Conservation (phyloP, 2,113 vertebrate genomes). For the Neodontobutis hainanensis region DNA sequence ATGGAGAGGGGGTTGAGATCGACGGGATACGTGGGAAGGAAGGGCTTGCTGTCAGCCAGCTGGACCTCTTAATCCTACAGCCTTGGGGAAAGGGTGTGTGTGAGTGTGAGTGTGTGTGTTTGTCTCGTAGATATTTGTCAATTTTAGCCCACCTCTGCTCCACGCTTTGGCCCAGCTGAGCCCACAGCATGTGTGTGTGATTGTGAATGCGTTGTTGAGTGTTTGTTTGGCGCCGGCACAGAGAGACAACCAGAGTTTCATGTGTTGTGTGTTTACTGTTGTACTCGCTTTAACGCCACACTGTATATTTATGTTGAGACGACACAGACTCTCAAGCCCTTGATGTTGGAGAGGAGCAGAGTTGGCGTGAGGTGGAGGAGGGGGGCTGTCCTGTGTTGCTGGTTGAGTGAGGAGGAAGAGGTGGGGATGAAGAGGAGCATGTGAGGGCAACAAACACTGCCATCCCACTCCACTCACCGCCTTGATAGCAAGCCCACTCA, state of each 20-base stretch:
- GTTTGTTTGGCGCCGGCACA: constrained; percentile 38
- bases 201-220: constrained; percentile 33
- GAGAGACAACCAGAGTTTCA: constrained; percentile 55
- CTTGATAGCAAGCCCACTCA: constrained; percentile 14
- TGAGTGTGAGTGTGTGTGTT: constrained; percentile 55
- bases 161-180: constrained; percentile 74
- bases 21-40: constrained; percentile 80
- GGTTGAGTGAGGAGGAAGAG: constrained; percentile 14
- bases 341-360: constrained; percentile 59
- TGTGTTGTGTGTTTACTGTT: constrained; percentile 65
- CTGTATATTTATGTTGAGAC: constrained; percentile 70
- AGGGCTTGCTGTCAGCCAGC: constrained; percentile 83
- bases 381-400: constrained; percentile 23
- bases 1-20: constrained; percentile 51
- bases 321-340: constrained; percentile 58
- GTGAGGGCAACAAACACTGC: constrained; percentile 50
- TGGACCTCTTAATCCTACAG: constrained; percentile 85
- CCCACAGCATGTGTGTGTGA: constrained; percentile 50
- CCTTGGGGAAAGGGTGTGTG: constrained; percentile 79
- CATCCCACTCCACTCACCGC: constrained; percentile 9
- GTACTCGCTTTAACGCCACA: constrained; percentile 63
- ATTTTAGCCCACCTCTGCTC: constrained; percentile 77
- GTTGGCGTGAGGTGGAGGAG: constrained; percentile 42
- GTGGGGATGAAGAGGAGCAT: constrained; percentile 1
- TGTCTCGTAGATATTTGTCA: constrained; percentile 74